These are phyloP conservation scores for Neotoma lepida DNA, from an alignment of 2,113 vertebrate species.

Conservation along the genomic window DNA sequence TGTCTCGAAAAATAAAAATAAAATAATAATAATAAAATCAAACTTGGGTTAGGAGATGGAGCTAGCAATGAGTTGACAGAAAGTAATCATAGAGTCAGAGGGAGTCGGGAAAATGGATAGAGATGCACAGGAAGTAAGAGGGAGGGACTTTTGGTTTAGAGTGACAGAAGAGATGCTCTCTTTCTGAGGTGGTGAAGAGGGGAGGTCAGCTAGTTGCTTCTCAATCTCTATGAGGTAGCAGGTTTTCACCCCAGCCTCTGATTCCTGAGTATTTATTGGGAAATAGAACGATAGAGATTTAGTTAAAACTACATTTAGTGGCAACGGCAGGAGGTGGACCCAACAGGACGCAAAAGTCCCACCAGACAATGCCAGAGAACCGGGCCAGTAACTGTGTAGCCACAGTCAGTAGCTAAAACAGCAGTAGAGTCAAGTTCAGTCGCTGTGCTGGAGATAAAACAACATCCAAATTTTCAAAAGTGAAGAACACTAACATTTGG, in stretches of 20 bases:
- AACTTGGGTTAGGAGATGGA: background rate
- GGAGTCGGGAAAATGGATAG: background rate
- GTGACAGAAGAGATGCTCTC: too few species aligned
- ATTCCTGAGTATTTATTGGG: background rate
- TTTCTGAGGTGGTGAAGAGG: background rate
- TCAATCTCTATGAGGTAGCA: background rate
- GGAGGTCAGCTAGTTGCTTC: background rate
- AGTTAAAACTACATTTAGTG: background rate
- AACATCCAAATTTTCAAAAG: background rate
- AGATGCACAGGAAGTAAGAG: background rate
- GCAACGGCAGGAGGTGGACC: background rate
- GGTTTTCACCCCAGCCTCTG: background rate
- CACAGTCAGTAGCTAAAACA: background rate
- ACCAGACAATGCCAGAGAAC: background rate
- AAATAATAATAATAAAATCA: background rate
- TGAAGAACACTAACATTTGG: background rate
- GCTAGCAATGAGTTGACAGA: background rate
- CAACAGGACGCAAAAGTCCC: background rate
- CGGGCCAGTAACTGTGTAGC: background rate
- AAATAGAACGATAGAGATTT: background rate
- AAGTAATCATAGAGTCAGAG: background rate
- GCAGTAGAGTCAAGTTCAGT: background rate
- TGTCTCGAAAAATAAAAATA: too few species aligned
- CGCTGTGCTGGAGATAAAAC: background rate
- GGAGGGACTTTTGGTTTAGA: too few species aligned